Evolutionary conservation across 2,888 invertebrate genomes (phyloP), one percentile per base, ranked within the genome.

Genomic region (Fragum sueziense): DNA sequence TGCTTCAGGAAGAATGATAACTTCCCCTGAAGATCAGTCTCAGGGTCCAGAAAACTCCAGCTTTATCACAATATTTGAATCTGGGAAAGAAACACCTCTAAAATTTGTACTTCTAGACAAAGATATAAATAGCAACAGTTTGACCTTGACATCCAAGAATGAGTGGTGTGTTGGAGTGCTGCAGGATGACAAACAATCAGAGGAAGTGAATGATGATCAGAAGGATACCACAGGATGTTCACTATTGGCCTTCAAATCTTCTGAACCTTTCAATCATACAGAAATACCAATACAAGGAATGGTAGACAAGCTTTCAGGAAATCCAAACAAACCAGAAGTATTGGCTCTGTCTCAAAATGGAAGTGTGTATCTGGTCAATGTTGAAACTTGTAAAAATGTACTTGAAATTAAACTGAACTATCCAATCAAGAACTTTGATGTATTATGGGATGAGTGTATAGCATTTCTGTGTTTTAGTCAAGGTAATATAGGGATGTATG

Each of bases 381-480:
- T 81, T 33, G 22, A 65, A 27, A 70, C 54, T 41, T 72, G 75
- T 20, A n/a, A 61, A 31, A 61, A 61, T 27, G 34, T 62, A 6
- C 61, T 78, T 25, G 61, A 78, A 1, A 52, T 87, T 29, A 54
- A 61, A 17, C 75, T 86, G 37, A 74, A 80, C 62, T 77, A 76
- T 22, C 76, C 80, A 17, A 74, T 88, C 9, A 68, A 70, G 17
- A 73, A 80, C 6, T 80, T 86, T 69, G 79, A 77, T 34, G 77
- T 88, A 1, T 57, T 74, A 9, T 88, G 88, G 87, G 86, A 88
- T 34, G 76, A 86, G 25, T 68, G 80, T 9, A 59, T 81, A 11
- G 77, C 81, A 4, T 52, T 88, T n/a, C 47, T 89, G 27, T 85
- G 86, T n/a, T 86, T 85, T 54, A 41, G 47, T 25, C 76, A 65